These are phyloP conservation scores for Xanthorhoe spadicearia DNA, from an alignment of 2,888 invertebrate species.

Conservation along the genomic window DNA sequence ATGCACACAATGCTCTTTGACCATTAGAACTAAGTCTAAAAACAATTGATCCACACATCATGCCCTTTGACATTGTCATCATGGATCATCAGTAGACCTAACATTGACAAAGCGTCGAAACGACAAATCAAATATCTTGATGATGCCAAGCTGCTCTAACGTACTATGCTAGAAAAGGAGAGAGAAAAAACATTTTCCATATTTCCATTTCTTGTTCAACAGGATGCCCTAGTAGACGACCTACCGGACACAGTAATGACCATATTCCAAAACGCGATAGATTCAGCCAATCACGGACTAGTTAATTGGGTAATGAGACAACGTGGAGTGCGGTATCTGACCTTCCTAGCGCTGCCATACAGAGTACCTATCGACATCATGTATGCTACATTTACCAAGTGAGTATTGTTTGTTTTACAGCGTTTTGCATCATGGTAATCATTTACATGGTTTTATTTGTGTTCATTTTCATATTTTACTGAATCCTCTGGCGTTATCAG, in stretches of 20 bases:
- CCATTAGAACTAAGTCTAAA: neutral
- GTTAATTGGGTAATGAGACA: slow-evolving; percentile 96
- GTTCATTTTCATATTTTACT: neutral
- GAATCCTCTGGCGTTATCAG: too few relatives aligned
- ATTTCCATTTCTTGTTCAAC: slow-evolving; percentile 44
- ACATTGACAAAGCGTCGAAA: too few relatives aligned
- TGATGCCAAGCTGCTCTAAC: too few relatives aligned
- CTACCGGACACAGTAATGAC: slow-evolving; percentile 95
- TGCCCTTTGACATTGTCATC: too few relatives aligned
- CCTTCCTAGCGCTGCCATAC: slow-evolving; percentile 93
- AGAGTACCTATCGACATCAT: slow-evolving; percentile 95
- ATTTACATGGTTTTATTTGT: neutral
- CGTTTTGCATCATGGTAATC: neutral
- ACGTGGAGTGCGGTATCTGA: slow-evolving; percentile 91
- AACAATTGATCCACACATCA: neutral
- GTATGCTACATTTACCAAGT: slow-evolving; percentile 94
- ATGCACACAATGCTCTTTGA: too few relatives aligned
- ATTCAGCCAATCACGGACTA: slow-evolving; percentile 95
- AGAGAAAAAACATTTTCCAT: too few relatives aligned
- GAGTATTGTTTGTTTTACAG: slow-evolving; percentile 69
- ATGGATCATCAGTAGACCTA: too few relatives aligned
- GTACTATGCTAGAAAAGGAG: too few relatives aligned
- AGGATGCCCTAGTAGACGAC: slow-evolving; percentile 94
- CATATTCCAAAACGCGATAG: slow-evolving; percentile 96
- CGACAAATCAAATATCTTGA: too few relatives aligned